These are phyloP conservation scores for Apteryx mantelli DNA, from an alignment of 2,113 vertebrate genomes.

Conservation along the genomic window DNA sequence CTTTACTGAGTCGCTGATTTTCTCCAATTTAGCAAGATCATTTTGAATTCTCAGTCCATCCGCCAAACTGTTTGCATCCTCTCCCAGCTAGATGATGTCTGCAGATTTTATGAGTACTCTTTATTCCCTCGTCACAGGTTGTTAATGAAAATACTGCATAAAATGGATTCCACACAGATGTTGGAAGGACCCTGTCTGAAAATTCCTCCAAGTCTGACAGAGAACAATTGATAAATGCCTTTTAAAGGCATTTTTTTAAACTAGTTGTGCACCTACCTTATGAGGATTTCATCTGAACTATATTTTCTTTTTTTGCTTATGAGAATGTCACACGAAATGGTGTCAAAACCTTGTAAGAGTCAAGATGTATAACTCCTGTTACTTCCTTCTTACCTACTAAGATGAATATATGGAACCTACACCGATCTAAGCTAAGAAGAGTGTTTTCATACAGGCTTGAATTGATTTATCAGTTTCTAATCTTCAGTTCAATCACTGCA, in stretches of 20 bases:
- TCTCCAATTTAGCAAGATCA: conserved; percentile 62
- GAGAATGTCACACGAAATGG: neutral
- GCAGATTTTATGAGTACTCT: conserved; percentile 69
- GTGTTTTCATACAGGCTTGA: neutral
- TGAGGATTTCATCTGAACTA: neutral
- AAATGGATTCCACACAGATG: conserved; percentile 63
- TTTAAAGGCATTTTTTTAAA: conserved; percentile 23
- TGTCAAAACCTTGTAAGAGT: neutral
- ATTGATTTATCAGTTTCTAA: conserved; percentile 24
- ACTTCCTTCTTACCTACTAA: neutral
- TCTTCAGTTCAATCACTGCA: neutral
- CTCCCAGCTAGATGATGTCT: conserved; percentile 67
- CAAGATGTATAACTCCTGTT: neutral
- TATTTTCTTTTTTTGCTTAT: conserved; percentile 11
- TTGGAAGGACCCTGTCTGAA: neutral
- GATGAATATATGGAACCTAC: neutral
- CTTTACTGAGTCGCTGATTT: conserved; percentile 65
- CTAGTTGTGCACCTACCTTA: neutral
- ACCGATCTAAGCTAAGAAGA: neutral
- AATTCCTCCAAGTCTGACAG: neutral
- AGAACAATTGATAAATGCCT: neutral
- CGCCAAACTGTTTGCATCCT: conserved; percentile 69
- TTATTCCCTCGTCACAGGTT: conserved; percentile 70
- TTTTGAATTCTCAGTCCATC: conserved; percentile 68
- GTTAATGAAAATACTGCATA: conserved; percentile 70